These are phyloP conservation scores for Zoanthus sansibaricus DNA, from an alignment of 92 coral and sea anemone species.

Conservation along the genomic window DNA sequence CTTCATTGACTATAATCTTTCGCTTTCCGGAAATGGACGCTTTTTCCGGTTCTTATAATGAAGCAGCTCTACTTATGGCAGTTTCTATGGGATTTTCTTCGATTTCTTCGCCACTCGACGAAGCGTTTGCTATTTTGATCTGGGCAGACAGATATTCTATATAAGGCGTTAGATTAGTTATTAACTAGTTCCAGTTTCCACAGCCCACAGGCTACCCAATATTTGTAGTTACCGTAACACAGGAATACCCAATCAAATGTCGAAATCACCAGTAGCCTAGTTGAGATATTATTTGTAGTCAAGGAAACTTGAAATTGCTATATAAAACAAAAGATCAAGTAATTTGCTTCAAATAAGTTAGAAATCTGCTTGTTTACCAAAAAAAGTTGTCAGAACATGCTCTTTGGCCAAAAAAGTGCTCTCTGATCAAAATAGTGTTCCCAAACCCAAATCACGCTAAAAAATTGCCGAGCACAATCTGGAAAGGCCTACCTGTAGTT, in stretches of 20 bases:
- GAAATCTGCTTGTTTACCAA: neutral
- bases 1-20: slow-evolving; percentile 52
- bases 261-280: slow-evolving; percentile 50
- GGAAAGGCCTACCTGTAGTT: neutral
- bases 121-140: slow-evolving; percentile 58
- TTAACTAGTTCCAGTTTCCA: slow-evolving; percentile 35
- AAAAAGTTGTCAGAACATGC: slow-evolving; percentile 13
- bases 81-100: slow-evolving; percentile 58
- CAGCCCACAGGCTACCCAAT: slow-evolving; percentile 46
- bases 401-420: no score
- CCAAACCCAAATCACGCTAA: no score
- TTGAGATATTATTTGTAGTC: slow-evolving; percentile 45
- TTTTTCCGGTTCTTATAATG: slow-evolving; percentile 49
- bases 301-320: slow-evolving; percentile 58
- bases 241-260: slow-evolving; percentile 47
- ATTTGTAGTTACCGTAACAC: slow-evolving; percentile 9
- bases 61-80: slow-evolving; percentile 57
- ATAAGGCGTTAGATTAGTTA: slow-evolving; percentile 33
- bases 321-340: slow-evolving; percentile 51
- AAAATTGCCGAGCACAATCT: no score
- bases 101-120: slow-evolving; percentile 54
- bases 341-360: slow-evolving; percentile 40
- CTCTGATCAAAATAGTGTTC: no score
- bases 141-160: slow-evolving; percentile 39
- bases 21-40: slow-evolving; percentile 65